Conservation (phyloP, 2,888 invertebrate species). For the Amphiduros pacificus region DNA sequence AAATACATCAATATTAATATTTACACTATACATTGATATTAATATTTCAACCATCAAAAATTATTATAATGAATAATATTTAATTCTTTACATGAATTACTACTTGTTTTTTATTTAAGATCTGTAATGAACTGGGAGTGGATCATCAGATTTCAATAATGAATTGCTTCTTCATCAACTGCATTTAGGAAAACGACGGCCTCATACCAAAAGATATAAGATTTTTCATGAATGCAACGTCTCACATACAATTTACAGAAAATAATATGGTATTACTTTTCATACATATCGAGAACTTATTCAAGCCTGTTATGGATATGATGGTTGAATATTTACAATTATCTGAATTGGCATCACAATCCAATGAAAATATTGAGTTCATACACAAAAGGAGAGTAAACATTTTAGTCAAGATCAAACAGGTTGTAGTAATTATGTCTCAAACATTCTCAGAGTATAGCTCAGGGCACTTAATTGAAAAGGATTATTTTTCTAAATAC, state of each 20-base stretch:
- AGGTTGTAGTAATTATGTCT: neutral
- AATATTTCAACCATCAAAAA: no score
- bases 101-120: no score
- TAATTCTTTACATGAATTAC: no score
- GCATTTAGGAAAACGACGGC: neutral
- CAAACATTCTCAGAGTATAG: neutral
- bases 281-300: neutral
- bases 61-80: no score
- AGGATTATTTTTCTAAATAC: neutral
- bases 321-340: neutral
- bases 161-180: neutral
- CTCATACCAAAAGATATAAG: neutral
- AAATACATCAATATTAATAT: no score
- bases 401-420: neutral
- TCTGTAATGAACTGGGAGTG: neutral
- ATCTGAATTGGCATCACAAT: neutral
- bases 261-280: neutral
- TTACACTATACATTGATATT: no score
- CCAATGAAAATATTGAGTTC: no score
- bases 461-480: neutral
- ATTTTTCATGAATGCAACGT: neutral
- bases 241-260: neutral
- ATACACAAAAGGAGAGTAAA: no score
- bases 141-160: neutral
- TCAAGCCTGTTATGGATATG: neutral